Conservation (phyloP, 2,797 vertebrate species). For the Gymnodraco acuticeps region DNA sequence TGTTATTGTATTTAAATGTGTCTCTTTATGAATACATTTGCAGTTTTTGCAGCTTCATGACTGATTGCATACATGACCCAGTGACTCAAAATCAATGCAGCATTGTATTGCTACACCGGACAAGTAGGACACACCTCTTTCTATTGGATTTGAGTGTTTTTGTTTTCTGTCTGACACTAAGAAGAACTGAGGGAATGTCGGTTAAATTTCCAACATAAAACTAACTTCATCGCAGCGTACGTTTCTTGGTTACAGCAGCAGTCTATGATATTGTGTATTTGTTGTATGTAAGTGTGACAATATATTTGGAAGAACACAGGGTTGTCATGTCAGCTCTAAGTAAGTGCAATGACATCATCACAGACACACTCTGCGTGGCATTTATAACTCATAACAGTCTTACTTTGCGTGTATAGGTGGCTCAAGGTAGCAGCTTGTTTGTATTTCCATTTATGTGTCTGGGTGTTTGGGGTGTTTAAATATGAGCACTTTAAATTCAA, state of each 20-base stretch:
- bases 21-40: too few species aligned
- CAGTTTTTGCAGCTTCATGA: too few species aligned
- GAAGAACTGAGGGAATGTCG: too few species aligned
- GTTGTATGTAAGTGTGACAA: background rate
- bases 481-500: constrained; percentile 32
- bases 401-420: constrained; percentile 6
- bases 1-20: too few species aligned
- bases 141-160: too few species aligned
- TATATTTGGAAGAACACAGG: constrained; percentile 36
- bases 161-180: too few species aligned
- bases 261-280: background rate
- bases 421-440: background rate
- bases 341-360: constrained; percentile 58
- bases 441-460: constrained; percentile 13
- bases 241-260: background rate
- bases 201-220: too few species aligned
- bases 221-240: too few species aligned
- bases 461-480: background rate
- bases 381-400: constrained; percentile 53
- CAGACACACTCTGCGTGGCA: constrained; percentile 29
- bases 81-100: too few species aligned
- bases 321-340: constrained; percentile 34
- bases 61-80: too few species aligned
- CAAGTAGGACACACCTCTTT: too few species aligned
- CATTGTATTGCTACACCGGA: too few species aligned